These are phyloP conservation scores for Metallyticus violacea DNA, from an alignment of 2,888 invertebrate genomes.

Conservation along the genomic window DNA sequence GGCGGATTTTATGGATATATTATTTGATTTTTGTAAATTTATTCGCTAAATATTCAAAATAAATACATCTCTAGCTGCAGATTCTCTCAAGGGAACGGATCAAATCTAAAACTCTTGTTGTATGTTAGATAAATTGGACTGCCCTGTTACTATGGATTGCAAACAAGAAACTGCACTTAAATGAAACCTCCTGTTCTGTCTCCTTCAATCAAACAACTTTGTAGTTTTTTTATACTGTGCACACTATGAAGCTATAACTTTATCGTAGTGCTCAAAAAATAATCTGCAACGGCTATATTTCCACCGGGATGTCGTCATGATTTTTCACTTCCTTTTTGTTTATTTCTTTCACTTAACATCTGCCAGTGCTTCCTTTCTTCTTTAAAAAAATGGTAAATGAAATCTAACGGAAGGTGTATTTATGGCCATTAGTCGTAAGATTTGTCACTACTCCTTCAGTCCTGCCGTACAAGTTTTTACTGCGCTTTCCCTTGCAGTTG, in stretches of 20 bases:
- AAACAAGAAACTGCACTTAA: background rate
- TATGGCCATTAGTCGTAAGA: background rate
- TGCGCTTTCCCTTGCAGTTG: background rate
- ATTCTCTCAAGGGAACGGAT: too few relatives aligned
- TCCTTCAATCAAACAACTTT: background rate
- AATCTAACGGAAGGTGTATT: background rate
- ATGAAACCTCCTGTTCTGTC: too few relatives aligned
- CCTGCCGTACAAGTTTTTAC: background rate
- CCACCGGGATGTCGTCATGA: background rate
- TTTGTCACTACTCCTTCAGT: background rate
- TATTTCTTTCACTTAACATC: background rate
- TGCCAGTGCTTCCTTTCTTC: background rate
- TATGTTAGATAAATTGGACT: too few relatives aligned
- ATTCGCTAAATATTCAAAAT: too few relatives aligned
- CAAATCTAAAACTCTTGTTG: too few relatives aligned
- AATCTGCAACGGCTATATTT: background rate
- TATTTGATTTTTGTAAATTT: too few relatives aligned
- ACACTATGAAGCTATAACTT: background rate
- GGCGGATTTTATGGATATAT: too few relatives aligned
- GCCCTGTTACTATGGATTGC: background rate
- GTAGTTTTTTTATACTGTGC: background rate
- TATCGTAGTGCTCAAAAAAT: background rate
- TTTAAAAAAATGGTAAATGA: background rate
- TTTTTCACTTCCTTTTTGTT: background rate
- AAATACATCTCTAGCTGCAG: too few relatives aligned